phyloP scores from a whole-genome alignment of 2,113 vertebrate genomes.

The Apodemus sylvaticus region DNA sequence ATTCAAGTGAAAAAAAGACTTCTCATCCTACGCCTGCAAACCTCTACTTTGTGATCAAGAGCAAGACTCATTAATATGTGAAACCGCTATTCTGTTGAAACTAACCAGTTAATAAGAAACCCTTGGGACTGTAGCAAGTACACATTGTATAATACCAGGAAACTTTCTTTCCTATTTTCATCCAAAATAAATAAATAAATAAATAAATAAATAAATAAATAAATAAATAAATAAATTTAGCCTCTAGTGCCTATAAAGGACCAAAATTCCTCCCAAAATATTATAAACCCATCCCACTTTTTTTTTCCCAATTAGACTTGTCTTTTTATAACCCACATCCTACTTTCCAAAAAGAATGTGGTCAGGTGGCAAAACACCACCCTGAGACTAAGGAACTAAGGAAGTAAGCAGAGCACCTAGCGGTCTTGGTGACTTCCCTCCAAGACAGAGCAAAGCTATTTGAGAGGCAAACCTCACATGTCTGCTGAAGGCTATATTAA shows the following conservation, averaged over 20 bases:
- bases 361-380: conserved; percentile 39
- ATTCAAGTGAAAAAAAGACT: background rate
- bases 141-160: background rate
- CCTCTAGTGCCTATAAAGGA: conserved; percentile 34
- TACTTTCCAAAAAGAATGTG: conserved; percentile 50
- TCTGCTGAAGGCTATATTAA: conserved; percentile 45
- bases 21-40: background rate
- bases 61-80: conserved; percentile 54
- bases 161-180: conserved; percentile 57
- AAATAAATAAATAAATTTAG: conserved; percentile 55
- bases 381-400: conserved; percentile 57
- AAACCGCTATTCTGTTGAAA: conserved; percentile 28
- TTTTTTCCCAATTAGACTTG: conserved; percentile 40
- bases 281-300: conserved; percentile 40
- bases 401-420: background rate
- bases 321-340: conserved; percentile 48
- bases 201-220: conserved; percentile 49
- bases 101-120: conserved; percentile 48
- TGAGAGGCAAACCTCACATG: conserved; percentile 35
- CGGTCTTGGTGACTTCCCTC: conserved; percentile 16
- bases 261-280: conserved; percentile 60
- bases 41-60: conserved; percentile 40
- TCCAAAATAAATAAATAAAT: conserved; percentile 19
- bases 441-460: conserved; percentile 59
- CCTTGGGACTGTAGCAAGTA: background rate